These are phyloP conservation scores for Athalia cordata DNA, from an alignment of 2,888 invertebrate genomes.

Conservation along the genomic window DNA sequence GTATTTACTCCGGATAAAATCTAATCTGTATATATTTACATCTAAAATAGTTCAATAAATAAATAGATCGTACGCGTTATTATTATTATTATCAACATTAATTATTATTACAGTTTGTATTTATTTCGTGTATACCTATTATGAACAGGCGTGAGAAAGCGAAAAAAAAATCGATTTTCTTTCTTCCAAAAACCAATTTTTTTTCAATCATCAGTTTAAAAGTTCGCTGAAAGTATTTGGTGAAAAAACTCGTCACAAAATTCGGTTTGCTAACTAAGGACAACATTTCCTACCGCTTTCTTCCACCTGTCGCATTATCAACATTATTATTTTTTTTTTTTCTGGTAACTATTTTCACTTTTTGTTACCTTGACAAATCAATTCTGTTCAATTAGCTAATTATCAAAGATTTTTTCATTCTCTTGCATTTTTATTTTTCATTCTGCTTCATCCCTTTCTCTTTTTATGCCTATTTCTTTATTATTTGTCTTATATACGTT, in stretches of 20 bases:
- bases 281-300: background rate
- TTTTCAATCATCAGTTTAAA: background rate
- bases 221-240: background rate
- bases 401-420: constrained; percentile 25
- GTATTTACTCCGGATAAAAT: constrained; percentile 18
- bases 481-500: constrained; percentile 44
- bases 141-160: background rate
- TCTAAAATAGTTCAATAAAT: constrained; percentile 53
- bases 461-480: background rate
- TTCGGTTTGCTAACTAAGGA: background rate
- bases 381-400: constrained; percentile 21
- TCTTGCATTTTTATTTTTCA: background rate
- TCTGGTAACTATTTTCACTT: too few species aligned
- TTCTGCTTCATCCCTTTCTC: constrained; percentile 4
- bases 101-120: constrained; percentile 10
- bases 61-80: constrained; percentile 49
- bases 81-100: constrained; percentile 25
- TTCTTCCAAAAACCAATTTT: background rate
- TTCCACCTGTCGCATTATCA: constrained; percentile 1
- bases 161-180: background rate
- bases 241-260: background rate
- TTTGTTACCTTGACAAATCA: background rate
- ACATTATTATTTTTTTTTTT: constrained; percentile 7
- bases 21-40: constrained; percentile 50
- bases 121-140: background rate